Evolutionary conservation across 2,113 vertebrate genomes (phyloP).

Genomic region (Pelecanus crispus): DNA sequence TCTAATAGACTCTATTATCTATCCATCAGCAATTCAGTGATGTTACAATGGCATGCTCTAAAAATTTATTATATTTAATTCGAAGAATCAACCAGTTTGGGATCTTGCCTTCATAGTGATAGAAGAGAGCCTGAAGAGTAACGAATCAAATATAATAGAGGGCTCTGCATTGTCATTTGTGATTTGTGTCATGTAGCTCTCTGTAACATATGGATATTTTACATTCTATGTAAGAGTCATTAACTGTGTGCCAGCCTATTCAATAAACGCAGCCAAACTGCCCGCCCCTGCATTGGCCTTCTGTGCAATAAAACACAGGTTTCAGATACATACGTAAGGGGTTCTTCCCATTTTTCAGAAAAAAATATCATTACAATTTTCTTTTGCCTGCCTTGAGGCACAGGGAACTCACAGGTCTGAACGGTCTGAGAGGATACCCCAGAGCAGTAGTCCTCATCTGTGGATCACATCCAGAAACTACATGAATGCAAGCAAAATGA

Average conservation of each 20-base stretch:
- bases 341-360: background rate
- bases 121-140: background rate
- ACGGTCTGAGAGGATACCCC: background rate
- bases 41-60: background rate
- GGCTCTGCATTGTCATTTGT: background rate
- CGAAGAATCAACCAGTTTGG: background rate
- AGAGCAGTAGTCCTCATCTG: background rate
- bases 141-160: background rate
- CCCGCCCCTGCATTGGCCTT: background rate
- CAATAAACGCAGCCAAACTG: background rate
- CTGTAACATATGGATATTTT: background rate
- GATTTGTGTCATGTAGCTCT: background rate
- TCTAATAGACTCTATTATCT: constrained; percentile 30
- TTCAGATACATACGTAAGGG: background rate
- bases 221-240: background rate
- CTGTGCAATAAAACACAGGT: background rate
- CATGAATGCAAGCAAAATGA: background rate
- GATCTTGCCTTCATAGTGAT: background rate
- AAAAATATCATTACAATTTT: background rate
- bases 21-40: constrained; percentile 23
- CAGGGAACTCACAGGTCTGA: background rate
- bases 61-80: constrained; percentile 6
- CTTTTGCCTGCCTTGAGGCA: background rate
- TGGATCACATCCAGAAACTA: background rate
- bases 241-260: background rate